A percentile compares a stretch with the other conserved stretches of the same genome.
These are phyloP conservation scores for Pheosia gnoma DNA, from an alignment of 2,888 invertebrate genomes.

Conservation along the genomic window DNA sequence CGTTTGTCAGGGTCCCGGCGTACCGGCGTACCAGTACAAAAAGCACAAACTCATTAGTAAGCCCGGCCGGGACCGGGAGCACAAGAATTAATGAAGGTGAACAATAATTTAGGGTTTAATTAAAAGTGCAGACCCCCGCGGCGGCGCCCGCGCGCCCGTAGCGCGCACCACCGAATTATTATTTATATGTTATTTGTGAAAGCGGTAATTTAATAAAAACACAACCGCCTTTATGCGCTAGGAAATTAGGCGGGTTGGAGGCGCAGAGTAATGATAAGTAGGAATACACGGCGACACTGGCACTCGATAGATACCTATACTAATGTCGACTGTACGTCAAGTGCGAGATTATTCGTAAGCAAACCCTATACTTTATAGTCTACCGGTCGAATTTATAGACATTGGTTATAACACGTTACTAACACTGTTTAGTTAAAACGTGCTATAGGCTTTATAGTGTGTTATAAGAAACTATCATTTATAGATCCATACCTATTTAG, in stretches of 20 bases:
- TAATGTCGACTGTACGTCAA: too few species aligned
- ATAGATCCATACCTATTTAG: too few species aligned
- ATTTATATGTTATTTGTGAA: slow-evolving; percentile 81
- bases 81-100: slow-evolving; percentile 82
- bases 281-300: too few species aligned
- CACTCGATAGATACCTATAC: too few species aligned
- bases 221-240: slow-evolving; percentile 20
- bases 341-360: too few species aligned
- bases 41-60: slow-evolving; percentile 81
- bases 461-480: too few species aligned
- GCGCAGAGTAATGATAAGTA: too few species aligned
- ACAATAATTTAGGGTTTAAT: slow-evolving; percentile 84
- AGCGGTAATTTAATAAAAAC: slow-evolving; percentile 80
- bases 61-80: slow-evolving; percentile 66
- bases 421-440: too few species aligned
- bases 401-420: too few species aligned
- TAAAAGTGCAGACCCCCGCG: slow-evolving; percentile 80
- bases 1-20: slow-evolving; percentile 41
- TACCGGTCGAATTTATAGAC: too few species aligned
- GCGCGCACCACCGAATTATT: slow-evolving; percentile 63
- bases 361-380: too few species aligned
- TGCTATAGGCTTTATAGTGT: too few species aligned
- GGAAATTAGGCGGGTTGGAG: background rate
- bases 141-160: slow-evolving; percentile 61
- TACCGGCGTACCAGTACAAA: slow-evolving; percentile 62